Evolutionary conservation across 2,797 vertebrate species (phyloP), one percentile per base, ranked within the genome.

Genomic region (Fratercula arctica): DNA sequence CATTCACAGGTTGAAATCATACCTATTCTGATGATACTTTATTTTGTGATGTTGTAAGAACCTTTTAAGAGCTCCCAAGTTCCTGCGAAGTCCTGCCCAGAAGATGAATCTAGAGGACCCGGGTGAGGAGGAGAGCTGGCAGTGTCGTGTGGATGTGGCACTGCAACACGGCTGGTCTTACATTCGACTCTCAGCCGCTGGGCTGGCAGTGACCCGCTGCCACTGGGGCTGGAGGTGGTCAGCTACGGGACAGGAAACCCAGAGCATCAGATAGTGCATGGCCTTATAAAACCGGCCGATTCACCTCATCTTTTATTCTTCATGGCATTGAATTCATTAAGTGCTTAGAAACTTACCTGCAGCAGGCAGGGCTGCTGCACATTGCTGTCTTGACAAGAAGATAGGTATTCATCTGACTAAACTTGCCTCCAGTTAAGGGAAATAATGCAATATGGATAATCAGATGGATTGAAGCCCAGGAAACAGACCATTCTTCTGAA

Each of bases 381-480:
- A 43, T 76, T 91, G 77, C 83, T 91, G 53, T 60, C 66, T 92
- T 85, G 46, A 86, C 84, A 82, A 80, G 86, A 95, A 82, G 63
- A 20, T 23, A 87, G 84, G 63, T 92, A 86, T 61, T 94, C 10
- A 12, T 89, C 74, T 90, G 61, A 66, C 1, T 3, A 35, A 92
- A 50, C 76, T 93, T 85, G 77, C 84, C 63, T 91, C n/a, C 59
- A 85, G 80, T 75, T 92, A 68, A 64, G 59, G 46, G 59, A 81
- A 94, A 73, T 90, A 81, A 81, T 80, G 43, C 69, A 43, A 60
- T 51, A 70, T 54, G 63, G 90, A 70, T 96, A 92, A 82, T 59
- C 10, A 10, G 66, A 81, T 90, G 80, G 88, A 89, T 54, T 73
- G 74, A 69, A 94, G 70, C 80, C 87, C 57, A 51, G 94, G 81